Conservation (phyloP, 2,113 vertebrate species). For the Phycodurus eques region DNA sequence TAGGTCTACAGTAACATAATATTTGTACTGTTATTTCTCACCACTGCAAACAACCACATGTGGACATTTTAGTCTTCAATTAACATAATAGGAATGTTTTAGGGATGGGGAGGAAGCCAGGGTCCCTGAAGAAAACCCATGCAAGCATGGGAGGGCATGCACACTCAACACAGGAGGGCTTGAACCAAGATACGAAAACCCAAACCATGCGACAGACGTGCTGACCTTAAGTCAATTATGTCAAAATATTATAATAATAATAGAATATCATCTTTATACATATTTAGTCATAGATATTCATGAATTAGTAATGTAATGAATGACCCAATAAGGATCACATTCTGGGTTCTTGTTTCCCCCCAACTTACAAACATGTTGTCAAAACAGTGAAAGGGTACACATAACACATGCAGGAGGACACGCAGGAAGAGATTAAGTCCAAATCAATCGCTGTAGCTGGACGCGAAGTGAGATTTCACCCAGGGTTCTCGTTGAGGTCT, state of each 20-base stretch:
- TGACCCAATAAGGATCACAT: background rate
- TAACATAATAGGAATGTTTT: too few relatives aligned
- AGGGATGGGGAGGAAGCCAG: too few relatives aligned
- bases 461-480: constrained; percentile 80
- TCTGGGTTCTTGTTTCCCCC: background rate
- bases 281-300: background rate
- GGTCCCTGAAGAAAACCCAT: too few relatives aligned
- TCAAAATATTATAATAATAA: background rate
- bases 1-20: too few relatives aligned
- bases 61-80: too few relatives aligned
- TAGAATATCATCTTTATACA: background rate
- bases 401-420: constrained; percentile 49
- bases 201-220: background rate
- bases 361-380: background rate
- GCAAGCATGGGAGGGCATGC: too few relatives aligned
- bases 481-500: constrained; percentile 81
- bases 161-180: too few relatives aligned
- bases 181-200: background rate
- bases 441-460: constrained; percentile 81
- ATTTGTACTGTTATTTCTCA: too few relatives aligned
- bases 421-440: constrained; percentile 79
- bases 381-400: constrained; percentile 14
- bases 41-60: too few relatives aligned
- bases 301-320: background rate
- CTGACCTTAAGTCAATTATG: background rate